Evolutionary conservation across 2,113 vertebrate species (phyloP).

Genomic region (Zingel zingel): DNA sequence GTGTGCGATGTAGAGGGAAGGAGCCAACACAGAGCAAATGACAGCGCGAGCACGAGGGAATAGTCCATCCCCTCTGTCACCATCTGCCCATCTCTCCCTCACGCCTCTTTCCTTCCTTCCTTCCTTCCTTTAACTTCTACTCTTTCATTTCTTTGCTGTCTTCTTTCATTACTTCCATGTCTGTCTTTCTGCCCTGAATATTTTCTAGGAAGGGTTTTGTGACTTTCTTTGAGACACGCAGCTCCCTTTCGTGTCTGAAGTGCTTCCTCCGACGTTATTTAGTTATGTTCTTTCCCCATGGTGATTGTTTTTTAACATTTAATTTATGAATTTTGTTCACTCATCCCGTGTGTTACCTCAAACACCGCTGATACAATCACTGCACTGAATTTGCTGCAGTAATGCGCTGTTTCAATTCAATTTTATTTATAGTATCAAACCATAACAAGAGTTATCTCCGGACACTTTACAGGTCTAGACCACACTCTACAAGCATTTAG

Average conservation of each 20-base stretch:
- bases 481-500: no score
- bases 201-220: constrained; percentile 25
- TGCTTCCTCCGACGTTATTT: constrained; percentile 38
- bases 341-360: not conserved
- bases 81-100: constrained; percentile 63
- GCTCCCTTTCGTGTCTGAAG: constrained; percentile 22
- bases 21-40: constrained; percentile 52
- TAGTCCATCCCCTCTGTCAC: constrained; percentile 49
- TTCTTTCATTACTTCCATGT: constrained; percentile 33
- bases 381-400: not conserved
- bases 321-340: not conserved
- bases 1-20: constrained; percentile 49
- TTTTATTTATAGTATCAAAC: no score
- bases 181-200: constrained; percentile 19
- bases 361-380: not conserved
- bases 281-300: constrained; percentile 3
- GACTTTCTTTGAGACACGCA: constrained; percentile 4
- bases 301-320: constrained; percentile 12
- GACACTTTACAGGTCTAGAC: no score
- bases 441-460: no score
- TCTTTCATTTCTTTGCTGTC: constrained; percentile 43
- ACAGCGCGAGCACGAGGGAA: constrained; percentile 39
- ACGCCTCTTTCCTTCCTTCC: not conserved
- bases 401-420: not conserved
- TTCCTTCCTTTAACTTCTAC: constrained; percentile 16